Base-by-base conservation (phyloP, 2,888 invertebrate species). In the Omphaloscelis lunosa region DNA sequence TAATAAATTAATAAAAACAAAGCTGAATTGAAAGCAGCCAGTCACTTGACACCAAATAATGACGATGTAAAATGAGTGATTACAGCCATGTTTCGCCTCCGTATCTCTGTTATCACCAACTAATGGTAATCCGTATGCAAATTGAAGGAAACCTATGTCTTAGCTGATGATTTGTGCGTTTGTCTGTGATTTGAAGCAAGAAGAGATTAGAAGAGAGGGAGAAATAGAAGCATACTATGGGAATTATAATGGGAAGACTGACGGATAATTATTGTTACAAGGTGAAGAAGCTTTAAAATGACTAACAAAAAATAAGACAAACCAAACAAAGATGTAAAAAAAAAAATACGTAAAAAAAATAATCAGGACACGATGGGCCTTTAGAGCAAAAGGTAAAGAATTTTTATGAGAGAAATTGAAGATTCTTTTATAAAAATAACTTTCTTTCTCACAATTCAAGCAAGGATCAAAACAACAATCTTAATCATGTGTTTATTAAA, bases 41-140 rank as follows among this genome's bases (percentile, higher is more conserved):
- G 83, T 84, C 74, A 82, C 82, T 76, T 34, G 68, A 59, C 78
- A 62, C 78, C 78, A 82, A 84, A 84, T 82, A 84, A 84, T 84
- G 83, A 84, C 83, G 15, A 84, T 27, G 85, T 85, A 84, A 84
- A 82, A 82, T 78, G 83, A 84, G 41, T 65, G 71, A 80, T 80
- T 72, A 72, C 74, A 67, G 5, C 29, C 29, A 56, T 41, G 71
- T 74, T 74, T 61, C 34, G 20, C 61, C 56, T n/a, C 27, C 63
- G 53, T 82, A 85, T 84, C 82, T 75, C 69, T 53, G 74, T 78
- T 84, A 84, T 84, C 83, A 75, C 12, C 29, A 72, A 56, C 51
- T 1, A 53, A 77, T 63, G 71, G 82, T 85, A 85, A 84, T 85
- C 82, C 74, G 34, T 78, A 15, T 59, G 72, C 72, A 78, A 84